Conservation (phyloP, 2,797 vertebrate species). For the Myiotriccus ornatus region DNA sequence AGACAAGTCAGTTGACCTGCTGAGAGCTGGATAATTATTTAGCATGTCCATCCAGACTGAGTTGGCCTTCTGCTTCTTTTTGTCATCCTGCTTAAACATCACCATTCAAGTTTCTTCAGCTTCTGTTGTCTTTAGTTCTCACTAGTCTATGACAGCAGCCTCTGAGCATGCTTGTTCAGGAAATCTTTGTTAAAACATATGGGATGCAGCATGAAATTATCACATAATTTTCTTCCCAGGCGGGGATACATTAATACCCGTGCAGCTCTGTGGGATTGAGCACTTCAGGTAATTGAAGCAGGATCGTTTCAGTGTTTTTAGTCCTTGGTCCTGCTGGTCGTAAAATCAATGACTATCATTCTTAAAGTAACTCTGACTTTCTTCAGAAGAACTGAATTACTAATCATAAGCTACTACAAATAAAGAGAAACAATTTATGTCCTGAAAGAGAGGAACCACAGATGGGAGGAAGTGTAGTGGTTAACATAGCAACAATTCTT, state of each 20-base stretch:
- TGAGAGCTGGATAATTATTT: not conserved
- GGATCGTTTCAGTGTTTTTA: not conserved
- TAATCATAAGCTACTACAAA: not conserved
- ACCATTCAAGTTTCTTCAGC: not conserved
- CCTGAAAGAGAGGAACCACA: not conserved
- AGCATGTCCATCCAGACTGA: not conserved
- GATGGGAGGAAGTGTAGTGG: not conserved
- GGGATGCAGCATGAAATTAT: not conserved
- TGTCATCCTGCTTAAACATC: not conserved
- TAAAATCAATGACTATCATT: not conserved
- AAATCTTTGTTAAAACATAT: not conserved
- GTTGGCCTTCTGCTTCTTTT: not conserved
- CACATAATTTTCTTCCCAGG: not conserved
- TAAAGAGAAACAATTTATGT: not conserved
- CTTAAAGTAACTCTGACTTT: not conserved
- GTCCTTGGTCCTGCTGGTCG: not conserved
- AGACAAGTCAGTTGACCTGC: not conserved
- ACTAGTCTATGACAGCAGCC: not conserved
- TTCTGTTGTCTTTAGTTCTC: not conserved
- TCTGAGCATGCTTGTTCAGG: not conserved
- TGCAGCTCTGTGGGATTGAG: not conserved
- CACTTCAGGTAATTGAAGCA: not conserved
- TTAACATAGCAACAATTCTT: not conserved
- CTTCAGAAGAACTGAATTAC: not conserved
- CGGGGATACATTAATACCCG: not conserved